A percentile compares a stretch with the other conserved stretches of the same genome.
These are phyloP conservation scores for Branchinecta sandiegonensis DNA, from an alignment of 2,888 invertebrate species.

Conservation along the genomic window DNA sequence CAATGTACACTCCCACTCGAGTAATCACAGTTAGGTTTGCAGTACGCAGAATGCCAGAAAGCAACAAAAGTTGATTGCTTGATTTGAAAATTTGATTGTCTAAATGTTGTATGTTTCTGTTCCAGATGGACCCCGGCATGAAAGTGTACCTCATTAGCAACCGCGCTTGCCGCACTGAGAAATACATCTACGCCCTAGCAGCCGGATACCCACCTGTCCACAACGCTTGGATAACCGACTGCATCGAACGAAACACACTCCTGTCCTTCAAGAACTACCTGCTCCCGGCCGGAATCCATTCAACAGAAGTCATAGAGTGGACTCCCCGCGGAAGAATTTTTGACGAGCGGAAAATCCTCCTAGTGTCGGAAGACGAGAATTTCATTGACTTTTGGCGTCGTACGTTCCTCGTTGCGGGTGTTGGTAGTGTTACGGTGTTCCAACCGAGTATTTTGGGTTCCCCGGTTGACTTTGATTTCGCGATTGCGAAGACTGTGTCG, in stretches of 20 bases:
- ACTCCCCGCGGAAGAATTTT: neutral
- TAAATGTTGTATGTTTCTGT: neutral
- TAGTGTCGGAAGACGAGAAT: neutral
- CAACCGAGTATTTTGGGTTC: neutral
- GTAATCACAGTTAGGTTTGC: no score
- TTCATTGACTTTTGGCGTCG: neutral
- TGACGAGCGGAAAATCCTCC: neutral
- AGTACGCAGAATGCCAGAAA: no score
- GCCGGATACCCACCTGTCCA: constrained; percentile 48
- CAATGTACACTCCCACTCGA: no score
- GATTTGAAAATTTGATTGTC: no score
- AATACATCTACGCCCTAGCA: constrained; percentile 55
- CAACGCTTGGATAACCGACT: constrained; percentile 55
- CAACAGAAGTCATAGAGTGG: neutral
- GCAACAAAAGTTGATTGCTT: no score
- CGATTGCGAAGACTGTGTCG: neutral
- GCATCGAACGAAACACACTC: constrained; percentile 39
- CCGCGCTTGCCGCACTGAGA: constrained; percentile 54
- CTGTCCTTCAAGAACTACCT: constrained; percentile 39
- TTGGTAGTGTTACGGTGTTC: neutral
- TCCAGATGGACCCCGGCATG: neutral
- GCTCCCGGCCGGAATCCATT: constrained; percentile 43
- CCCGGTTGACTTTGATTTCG: neutral
- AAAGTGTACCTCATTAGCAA: constrained; percentile 43
- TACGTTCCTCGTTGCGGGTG: neutral